Conservation (phyloP, 2,797 vertebrate genomes). For the Trematomus bernacchii region DNA sequence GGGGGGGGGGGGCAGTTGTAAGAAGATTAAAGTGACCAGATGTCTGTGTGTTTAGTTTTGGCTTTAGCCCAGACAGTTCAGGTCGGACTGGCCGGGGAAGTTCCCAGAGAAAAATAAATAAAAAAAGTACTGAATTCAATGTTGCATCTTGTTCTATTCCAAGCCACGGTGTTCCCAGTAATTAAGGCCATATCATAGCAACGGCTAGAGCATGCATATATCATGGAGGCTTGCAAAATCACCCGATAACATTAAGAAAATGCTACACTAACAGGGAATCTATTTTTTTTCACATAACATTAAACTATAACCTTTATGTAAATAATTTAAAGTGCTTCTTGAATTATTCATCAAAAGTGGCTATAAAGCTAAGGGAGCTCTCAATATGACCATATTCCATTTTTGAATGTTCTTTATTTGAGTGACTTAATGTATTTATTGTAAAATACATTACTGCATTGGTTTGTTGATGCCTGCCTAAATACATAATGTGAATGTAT, state of each 20-base stretch:
- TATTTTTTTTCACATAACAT: constrained; percentile 65
- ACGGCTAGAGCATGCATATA: constrained; percentile 48
- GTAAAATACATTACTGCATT: constrained; percentile 55
- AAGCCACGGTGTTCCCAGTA: constrained; percentile 28
- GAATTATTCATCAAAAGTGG: constrained; percentile 79
- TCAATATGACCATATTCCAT: constrained; percentile 54
- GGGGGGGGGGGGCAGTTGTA: constrained; percentile 58
- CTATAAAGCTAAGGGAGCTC: constrained; percentile 62
- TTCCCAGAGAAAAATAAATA: background rate
- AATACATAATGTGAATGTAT: constrained; percentile 54
- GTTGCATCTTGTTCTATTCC: constrained; percentile 1
- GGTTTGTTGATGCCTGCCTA: constrained; percentile 46
- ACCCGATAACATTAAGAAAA: constrained; percentile 62
- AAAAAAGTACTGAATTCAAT: constrained; percentile 1
- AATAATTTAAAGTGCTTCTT: constrained; percentile 79
- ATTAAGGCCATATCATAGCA: constrained; percentile 51
- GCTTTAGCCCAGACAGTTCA: constrained; percentile 63
- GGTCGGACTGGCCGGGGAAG: constrained; percentile 25
- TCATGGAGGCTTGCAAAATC: constrained; percentile 37
- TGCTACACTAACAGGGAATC: constrained; percentile 54
- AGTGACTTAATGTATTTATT: constrained; percentile 69
- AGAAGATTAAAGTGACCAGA: constrained; percentile 80
- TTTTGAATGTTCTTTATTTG: constrained; percentile 65
- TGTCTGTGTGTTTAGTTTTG: constrained; percentile 78
- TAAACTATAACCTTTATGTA: constrained; percentile 77